Base-by-base conservation (phyloP, 2,113 vertebrate species). In the Scartelaos histophorus region DNA sequence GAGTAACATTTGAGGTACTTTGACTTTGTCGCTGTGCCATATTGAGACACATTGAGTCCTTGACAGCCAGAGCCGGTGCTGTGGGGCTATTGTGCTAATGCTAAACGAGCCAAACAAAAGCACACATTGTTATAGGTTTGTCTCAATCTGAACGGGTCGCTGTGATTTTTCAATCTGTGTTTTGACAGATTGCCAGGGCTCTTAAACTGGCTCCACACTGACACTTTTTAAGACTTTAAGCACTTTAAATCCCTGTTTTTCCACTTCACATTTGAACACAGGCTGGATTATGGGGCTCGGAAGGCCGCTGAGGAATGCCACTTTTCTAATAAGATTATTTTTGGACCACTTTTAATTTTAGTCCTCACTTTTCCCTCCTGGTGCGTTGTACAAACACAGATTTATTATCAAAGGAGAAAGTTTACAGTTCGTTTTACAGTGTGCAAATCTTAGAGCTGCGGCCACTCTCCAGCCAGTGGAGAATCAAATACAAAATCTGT, bases 41-140 rank as follows among this genome's bases (percentile, higher is more conserved):
- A 78, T 80, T 83, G 78, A 85, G 69, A 3, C 34, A 25, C 46
- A 73, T 13, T 66, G 70, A 10, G 77, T 7, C 78, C 71, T 65
- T 85, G 88, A 89, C 84, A 88, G 88, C 78, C 75, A 78, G 11
- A 82, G 85, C 82, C 86, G 38, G 35, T 38, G 82, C 85, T 65
- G 87, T 78, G 87, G 79, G 87, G 84, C 74, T 46, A 83, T 93
- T 93, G 89, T 92, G 79, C 21, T 76, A 56, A 74, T 83, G 89
- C 83, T 88, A 89, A 92, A 89, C 74, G 56, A 53, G 71, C 75
- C 53, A 82, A 67, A 85, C 82, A 88, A 81, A 81, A 81, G 76
- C 60, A 11, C 72, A 91, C 83, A 87, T 79, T 67, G 71, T 87
- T 43, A 83, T 85, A 51, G 82, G 83, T 85, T 86, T 84, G 82